These are phyloP conservation scores for Sciurus vulgaris DNA, from an alignment of 2,797 vertebrate genomes.

Conservation along the genomic window DNA sequence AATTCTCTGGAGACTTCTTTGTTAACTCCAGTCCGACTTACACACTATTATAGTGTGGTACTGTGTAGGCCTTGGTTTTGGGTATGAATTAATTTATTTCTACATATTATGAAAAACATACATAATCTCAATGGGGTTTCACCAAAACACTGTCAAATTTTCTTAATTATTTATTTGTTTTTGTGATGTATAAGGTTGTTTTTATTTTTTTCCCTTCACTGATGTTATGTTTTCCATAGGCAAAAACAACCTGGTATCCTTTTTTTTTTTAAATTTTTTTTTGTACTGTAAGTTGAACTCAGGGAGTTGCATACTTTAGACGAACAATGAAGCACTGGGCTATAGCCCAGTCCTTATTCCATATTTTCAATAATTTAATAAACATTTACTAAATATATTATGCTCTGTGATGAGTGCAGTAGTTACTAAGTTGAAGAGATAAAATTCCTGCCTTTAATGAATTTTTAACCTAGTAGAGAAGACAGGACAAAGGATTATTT, in stretches of 20 bases:
- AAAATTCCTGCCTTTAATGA: neutral
- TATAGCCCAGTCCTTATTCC: neutral
- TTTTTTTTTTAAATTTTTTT: neutral
- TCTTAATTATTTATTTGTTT: neutral
- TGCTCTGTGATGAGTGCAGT: neutral
- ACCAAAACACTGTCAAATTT: neutral
- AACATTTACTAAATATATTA: neutral
- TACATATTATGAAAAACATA: constrained; percentile 5
- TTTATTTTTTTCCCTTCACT: neutral
- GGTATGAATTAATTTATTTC: neutral
- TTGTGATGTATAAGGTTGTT: neutral
- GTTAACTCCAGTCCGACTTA: neutral
- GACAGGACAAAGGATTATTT: neutral
- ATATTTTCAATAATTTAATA: neutral
- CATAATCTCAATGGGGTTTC: neutral
- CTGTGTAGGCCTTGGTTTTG: neutral
- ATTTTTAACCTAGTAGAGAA: neutral
- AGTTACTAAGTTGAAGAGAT: neutral
- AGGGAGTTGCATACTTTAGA: neutral
- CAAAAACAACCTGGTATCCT: neutral
- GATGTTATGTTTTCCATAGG: neutral
- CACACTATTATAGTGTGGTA: neutral
- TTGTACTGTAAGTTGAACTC: neutral
- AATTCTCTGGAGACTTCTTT: neutral
- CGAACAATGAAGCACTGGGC: neutral